Evolutionary conservation across 2,113 vertebrate genomes (phyloP), one percentile per base, ranked within the genome.

Genomic region (Malurus cyaneus): DNA sequence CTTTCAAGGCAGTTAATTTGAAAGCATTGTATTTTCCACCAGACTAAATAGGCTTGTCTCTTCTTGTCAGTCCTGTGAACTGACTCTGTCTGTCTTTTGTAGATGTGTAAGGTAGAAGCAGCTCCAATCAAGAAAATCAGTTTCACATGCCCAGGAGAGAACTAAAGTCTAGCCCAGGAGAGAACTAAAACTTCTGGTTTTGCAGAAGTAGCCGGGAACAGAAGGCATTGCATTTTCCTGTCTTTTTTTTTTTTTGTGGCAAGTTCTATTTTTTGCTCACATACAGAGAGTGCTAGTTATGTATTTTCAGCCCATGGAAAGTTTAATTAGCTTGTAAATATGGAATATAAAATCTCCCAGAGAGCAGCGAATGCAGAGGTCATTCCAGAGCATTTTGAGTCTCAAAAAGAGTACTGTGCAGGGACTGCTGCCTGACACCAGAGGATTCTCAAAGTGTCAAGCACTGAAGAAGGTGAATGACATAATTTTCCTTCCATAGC

Each of bases 171-270:
- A 44, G 18, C 25, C 31, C 54, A 79, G 69, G 41, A 87, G 44
- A 78, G 82, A 94, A 88, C 36, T 65, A 93, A 92, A 88, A 93
- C 91, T 80, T 78, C 62, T 93, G 60, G 2, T 88, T 95, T 94
- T 94, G 80, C 64, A 86, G 92, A 88, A 96, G 87, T 78, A 92
- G 29, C 47, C 65, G 52, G 72, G 28, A 94, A 53, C 72, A 88
- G 86, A 76, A 81, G 49, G 56, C 86, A 76, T 65, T 61, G 69
- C 61, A 65, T 86, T 95, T 95, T 83, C 72, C 76, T 86, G 52
- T 50, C 86, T 93, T 42, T 72, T 92, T 91, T 93, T 42, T 72
- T 92, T 91, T 91, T 71, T 93, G 71, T 65, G 72, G 76, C 1
- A 2, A 71, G 25, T 3, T 80, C 71, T 78, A 29, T 59, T 83